These are phyloP conservation scores for Lithobius niger DNA, from an alignment of 1,140 invertebrate species.

Conservation along the genomic window DNA sequence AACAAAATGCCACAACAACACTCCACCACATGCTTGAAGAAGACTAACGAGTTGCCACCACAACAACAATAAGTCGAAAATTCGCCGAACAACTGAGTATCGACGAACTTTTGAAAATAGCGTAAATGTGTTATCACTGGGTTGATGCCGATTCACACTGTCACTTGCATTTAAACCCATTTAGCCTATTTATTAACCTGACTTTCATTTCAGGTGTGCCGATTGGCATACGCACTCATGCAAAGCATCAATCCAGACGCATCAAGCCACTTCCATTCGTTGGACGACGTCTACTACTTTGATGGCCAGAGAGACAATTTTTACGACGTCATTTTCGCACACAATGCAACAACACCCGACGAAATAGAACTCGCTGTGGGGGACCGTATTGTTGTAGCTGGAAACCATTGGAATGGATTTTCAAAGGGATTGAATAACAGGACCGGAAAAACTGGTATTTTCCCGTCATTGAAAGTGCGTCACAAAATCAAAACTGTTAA, in stretches of 20 bases:
- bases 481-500: no score
- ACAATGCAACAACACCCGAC: constrained; percentile 48
- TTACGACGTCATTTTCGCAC: constrained; percentile 55
- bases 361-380: constrained; percentile 57
- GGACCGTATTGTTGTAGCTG: constrained; percentile 74
- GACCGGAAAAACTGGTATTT: neutral
- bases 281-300: constrained; percentile 96
- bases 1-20: no score
- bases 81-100: no score
- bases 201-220: constrained; percentile 61
- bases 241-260: constrained; percentile 79
- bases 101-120: no score
- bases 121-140: no score
- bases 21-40: no score
- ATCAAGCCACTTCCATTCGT: constrained; percentile 62
- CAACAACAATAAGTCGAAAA: no score
- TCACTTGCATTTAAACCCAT: no score
- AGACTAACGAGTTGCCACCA: no score
- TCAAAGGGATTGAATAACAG: constrained; percentile 51
- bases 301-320: constrained; percentile 86
- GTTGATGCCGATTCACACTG: no score
- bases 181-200: no score
- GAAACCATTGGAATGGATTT: constrained; percentile 95
- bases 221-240: constrained; percentile 94
- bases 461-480: constrained; percentile 4